phyloP scores from a whole-genome alignment of 1,140 invertebrate species.

The Leptinotarsa texana region DNA sequence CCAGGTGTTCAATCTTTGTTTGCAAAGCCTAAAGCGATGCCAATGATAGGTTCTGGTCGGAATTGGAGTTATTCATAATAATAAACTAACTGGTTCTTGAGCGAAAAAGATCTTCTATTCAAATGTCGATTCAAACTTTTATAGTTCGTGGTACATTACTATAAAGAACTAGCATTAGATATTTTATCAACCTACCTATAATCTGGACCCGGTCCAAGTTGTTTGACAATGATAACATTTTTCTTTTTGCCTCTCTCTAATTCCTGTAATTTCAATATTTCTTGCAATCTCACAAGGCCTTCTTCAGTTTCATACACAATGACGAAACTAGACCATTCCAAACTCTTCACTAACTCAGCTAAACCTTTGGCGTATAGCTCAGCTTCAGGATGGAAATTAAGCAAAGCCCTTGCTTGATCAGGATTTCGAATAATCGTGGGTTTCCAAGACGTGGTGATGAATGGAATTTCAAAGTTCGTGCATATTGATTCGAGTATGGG shows the following conservation, averaged over 20 bases:
- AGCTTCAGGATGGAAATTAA: conserved; percentile 77
- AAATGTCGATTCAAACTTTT: no score
- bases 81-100: no score
- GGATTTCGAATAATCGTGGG: conserved; percentile 42
- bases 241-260: conserved; percentile 55
- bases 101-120: no score
- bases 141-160: neutral
- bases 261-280: conserved; percentile 72
- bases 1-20: no score
- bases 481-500: conserved; percentile 73
- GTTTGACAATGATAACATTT: conserved; percentile 63
- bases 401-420: conserved; percentile 41
- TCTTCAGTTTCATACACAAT: conserved; percentile 83
- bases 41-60: no score
- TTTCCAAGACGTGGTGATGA: conserved; percentile 70
- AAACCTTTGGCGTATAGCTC: conserved; percentile 67
- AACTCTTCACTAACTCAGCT: conserved; percentile 71
- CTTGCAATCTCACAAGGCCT: conserved; percentile 79
- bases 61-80: no score
- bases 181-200: conserved; percentile 57
- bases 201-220: conserved; percentile 65
- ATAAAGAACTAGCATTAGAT: conserved; percentile 51
- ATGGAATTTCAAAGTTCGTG: conserved; percentile 71
- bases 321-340: conserved; percentile 79
- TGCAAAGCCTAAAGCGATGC: no score